Evolutionary conservation across 2,113 vertebrate species (phyloP).

Genomic region (Apteryx owenii): DNA sequence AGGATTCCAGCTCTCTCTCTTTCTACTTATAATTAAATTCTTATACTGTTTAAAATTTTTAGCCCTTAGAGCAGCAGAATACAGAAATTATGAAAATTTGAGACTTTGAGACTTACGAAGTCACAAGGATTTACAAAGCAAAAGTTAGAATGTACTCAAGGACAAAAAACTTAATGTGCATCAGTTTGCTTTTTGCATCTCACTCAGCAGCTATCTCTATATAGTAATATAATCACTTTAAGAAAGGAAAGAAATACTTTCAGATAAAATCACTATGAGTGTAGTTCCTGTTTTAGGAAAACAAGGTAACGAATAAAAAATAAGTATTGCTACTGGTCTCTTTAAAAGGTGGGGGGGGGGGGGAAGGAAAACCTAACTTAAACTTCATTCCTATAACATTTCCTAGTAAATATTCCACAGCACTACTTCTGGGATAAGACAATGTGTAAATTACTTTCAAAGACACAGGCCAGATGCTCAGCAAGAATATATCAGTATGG

Average conservation of each 20-base stretch:
- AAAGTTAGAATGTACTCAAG: not conserved
- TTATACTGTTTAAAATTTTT: not conserved
- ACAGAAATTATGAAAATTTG: not conserved
- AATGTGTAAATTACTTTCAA: not conserved
- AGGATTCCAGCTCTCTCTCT: not conserved
- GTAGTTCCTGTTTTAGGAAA: not conserved
- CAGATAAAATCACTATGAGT: not conserved
- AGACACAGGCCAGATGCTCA: not conserved
- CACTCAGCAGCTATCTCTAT: not conserved
- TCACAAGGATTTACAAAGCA: not conserved
- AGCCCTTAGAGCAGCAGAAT: not conserved
- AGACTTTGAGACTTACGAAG: not conserved
- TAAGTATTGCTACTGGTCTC: not conserved
- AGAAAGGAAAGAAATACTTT: not conserved
- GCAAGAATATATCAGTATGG: not conserved
- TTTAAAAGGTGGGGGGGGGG: fast-evolving
- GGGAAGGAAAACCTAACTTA: not conserved
- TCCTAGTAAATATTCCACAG: not conserved
- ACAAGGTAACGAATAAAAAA: not conserved
- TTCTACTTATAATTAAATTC: not conserved
- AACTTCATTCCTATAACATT: not conserved
- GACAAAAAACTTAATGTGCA: not conserved
- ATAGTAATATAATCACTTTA: not conserved
- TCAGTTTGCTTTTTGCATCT: not conserved
- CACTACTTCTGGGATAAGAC: not conserved